Base-by-base conservation (phyloP, 1,140 invertebrate species). In the Neelides sp. region DNA sequence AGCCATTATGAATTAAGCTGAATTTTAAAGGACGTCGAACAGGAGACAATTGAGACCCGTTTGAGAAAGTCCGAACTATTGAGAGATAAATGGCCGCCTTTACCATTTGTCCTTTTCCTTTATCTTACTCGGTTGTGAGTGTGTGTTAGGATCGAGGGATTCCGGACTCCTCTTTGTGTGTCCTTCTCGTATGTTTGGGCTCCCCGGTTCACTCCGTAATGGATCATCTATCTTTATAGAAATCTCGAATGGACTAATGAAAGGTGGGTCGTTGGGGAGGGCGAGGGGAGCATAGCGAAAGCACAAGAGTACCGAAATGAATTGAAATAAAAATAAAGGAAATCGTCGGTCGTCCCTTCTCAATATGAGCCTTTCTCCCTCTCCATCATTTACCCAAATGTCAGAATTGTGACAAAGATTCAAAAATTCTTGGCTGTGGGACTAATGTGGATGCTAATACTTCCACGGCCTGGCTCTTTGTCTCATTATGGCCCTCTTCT, bases 401-500 rank as follows among this genome's bases (percentile, higher is more conserved):
- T 45, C 42, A 45, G 32, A 45, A 45, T n/a, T 27, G 42, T 45
- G 42, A 45, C 42, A 45, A 45, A 45, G 42, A 45, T 23, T 45
- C 37, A 40, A 7, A 15, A 19, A 13, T 19, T 19, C n/a, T 19
- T 15, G n/a, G 37, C 37, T 8, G 19, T 19, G 19, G 37, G 15
- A 19, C 5, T 19, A 39, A 7, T 12, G 37, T n/a, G 19, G n/a
- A 24, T 8, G 40, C 3, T 10, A 15, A 28, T 37, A 15, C 35
- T 30, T 45, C 32, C 22, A 45, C 20, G 8, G 26, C 42, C 28
- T 28, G 23, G 45, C 20, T 35, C 32, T 28, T 3, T 48, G 20
- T 48, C 45, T 34, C 45, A 48, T 48, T 48, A 48, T 36, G 45
- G n/a, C n/a, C n/a, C n/a, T n/a, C n/a, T n/a, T n/a, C n/a, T n/a